Conservation (phyloP, 2,113 vertebrate genomes). For the Brienomyrus longianalis region DNA sequence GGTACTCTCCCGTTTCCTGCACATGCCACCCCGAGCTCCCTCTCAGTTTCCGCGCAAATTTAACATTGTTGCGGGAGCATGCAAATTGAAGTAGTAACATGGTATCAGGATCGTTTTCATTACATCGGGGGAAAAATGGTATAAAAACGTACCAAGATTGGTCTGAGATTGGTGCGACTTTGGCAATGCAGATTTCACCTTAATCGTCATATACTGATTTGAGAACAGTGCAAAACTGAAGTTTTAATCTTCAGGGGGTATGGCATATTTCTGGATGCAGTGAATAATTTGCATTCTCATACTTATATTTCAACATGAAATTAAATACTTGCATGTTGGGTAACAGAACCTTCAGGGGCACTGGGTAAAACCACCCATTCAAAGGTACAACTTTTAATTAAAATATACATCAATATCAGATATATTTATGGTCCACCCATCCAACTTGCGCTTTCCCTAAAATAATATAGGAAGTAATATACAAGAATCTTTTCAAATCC, state of each 20-base stretch:
- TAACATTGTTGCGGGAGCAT: constrained; percentile 54
- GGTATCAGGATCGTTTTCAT: constrained; percentile 18
- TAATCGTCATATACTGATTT: not conserved
- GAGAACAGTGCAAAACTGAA: not conserved
- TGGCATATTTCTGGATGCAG: not conserved
- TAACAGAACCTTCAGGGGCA: constrained; percentile 16
- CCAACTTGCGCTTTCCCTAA: constrained; percentile 15
- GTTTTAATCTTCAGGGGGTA: not conserved
- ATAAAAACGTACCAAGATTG: not conserved
- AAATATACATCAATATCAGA: not conserved
- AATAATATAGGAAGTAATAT: constrained; percentile 24
- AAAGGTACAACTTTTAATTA: constrained; percentile 35
- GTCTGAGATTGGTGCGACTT: not conserved
- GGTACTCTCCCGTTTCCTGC: constrained; percentile 21
- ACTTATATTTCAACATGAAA: constrained; percentile 24
- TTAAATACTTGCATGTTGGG: not conserved
- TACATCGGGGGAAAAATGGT: constrained; percentile 30
- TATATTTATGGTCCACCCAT: not conserved
- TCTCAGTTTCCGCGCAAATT: constrained; percentile 49
- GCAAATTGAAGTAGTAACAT: constrained; percentile 51
- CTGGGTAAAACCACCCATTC: not conserved
- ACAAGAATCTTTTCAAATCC: constrained; percentile 4
- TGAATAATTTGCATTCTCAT: constrained; percentile 18
- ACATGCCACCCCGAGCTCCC: constrained; percentile 41
- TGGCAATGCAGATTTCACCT: not conserved